Conservation (phyloP, 2,113 vertebrate genomes). For the Nicator chloris region DNA sequence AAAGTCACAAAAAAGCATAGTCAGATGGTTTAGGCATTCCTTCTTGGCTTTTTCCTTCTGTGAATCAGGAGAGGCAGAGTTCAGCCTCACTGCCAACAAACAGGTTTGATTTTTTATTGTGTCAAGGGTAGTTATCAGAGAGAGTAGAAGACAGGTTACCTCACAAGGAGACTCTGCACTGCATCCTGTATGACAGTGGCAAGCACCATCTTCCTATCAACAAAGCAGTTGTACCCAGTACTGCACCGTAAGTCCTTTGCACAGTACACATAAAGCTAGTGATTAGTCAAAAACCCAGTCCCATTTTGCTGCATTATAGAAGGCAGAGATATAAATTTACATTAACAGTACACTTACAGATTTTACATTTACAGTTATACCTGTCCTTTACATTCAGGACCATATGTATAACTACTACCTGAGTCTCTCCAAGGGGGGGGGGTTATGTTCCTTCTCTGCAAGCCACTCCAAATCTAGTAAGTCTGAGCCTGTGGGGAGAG, state of each 20-base stretch:
- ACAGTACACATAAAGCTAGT: background rate
- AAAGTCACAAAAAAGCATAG: background rate
- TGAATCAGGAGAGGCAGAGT: background rate
- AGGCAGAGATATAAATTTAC: background rate
- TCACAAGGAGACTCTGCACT: background rate
- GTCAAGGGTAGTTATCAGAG: background rate
- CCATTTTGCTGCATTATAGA: background rate
- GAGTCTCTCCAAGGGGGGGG: background rate
- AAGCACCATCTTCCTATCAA: background rate
- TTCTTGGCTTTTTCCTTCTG: background rate
- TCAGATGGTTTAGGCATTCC: background rate
- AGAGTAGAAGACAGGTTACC: background rate
- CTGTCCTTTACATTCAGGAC: background rate
- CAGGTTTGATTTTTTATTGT: background rate
- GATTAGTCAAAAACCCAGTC: background rate
- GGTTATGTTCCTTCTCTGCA: background rate
- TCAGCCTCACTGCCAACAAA: background rate
- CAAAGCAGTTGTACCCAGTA: background rate
- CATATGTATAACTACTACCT: background rate
- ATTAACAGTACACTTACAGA: background rate
- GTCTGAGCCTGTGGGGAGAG: background rate
- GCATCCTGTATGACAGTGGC: background rate
- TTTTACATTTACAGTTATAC: background rate
- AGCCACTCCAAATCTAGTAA: background rate
- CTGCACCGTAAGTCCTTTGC: background rate